These are phyloP conservation scores for Cinclus mexicanus DNA, from an alignment of 2,113 vertebrate genomes.

Conservation along the genomic window DNA sequence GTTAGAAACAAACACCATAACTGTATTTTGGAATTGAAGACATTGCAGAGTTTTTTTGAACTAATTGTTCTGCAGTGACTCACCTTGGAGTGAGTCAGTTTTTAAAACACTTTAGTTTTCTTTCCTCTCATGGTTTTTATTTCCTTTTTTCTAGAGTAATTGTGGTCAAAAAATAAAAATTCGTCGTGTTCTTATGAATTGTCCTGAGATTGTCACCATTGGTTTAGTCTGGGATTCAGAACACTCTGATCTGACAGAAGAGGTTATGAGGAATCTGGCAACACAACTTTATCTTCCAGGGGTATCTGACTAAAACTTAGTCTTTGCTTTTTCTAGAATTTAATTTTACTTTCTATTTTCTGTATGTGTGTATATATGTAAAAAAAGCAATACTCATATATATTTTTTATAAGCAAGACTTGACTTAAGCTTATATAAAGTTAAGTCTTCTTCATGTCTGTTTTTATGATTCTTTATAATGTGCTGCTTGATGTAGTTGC, in stretches of 20 bases:
- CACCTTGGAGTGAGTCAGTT: not conserved
- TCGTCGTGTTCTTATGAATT: conserved; percentile 96
- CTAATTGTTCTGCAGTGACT: not conserved
- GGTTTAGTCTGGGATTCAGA: conserved; percentile 96
- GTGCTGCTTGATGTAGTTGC: not conserved
- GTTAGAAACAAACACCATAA: not conserved
- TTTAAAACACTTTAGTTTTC: not conserved
- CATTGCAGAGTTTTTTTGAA: not conserved
- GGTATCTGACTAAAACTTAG: conserved; percentile 69
- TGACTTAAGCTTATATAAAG: not conserved
- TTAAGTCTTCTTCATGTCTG: not conserved
- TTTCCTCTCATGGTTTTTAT: not conserved
- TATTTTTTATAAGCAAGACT: not conserved
- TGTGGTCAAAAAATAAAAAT: conserved; percentile 95
- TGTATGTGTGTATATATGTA: not conserved
- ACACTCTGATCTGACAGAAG: conserved; percentile 91
- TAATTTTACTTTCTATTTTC: not conserved
- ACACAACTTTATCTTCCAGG: conserved; percentile 87
- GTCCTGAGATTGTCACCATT: conserved; percentile 94
- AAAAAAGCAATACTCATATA: fast-evolving
- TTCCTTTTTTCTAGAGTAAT: conserved; percentile 81
- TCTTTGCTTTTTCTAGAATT: not conserved
- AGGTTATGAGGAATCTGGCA: conserved; percentile 87
- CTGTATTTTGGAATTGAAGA: not conserved
- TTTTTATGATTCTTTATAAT: not conserved